Conservation (phyloP, 2,888 invertebrate species). For the Watsonalla cultraria region DNA sequence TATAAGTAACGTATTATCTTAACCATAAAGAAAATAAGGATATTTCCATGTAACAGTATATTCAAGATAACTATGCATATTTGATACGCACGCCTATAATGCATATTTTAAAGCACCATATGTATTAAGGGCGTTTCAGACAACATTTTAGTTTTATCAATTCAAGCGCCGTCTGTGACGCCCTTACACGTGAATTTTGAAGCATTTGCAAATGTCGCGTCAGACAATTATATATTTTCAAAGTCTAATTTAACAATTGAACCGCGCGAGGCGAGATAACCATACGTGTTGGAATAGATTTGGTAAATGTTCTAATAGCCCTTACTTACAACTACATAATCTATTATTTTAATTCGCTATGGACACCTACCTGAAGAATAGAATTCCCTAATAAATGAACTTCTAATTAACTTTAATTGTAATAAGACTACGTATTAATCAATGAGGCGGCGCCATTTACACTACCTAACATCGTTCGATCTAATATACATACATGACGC, state of each 20-base stretch:
- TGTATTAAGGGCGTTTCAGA: constrained; percentile 30
- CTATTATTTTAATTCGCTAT: constrained; percentile 52
- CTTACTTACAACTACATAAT: background rate
- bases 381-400: constrained; percentile 62
- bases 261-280: constrained; percentile 24
- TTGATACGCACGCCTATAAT: constrained; percentile 52
- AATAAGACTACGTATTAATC: constrained; percentile 49
- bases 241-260: constrained; percentile 13
- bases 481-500: constrained; percentile 8
- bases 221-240: constrained; percentile 2
- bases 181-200: constrained; percentile 26
- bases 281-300: constrained; percentile 57
- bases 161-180: too few relatives aligned
- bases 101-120: constrained; percentile 56
- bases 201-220: constrained; percentile 15
- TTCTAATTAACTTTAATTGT: constrained; percentile 47
- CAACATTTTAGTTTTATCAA: too few relatives aligned
- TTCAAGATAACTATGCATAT: constrained; percentile 44
- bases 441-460: constrained; percentile 74
- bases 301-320: constrained; percentile 64
- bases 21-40: constrained; percentile 40
- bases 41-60: constrained; percentile 48
- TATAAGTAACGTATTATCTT: constrained; percentile 30
- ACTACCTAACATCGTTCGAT: constrained; percentile 39
- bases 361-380: constrained; percentile 57